Conservation (phyloP, 1,140 invertebrate genomes). For the Telenomus remus region DNA sequence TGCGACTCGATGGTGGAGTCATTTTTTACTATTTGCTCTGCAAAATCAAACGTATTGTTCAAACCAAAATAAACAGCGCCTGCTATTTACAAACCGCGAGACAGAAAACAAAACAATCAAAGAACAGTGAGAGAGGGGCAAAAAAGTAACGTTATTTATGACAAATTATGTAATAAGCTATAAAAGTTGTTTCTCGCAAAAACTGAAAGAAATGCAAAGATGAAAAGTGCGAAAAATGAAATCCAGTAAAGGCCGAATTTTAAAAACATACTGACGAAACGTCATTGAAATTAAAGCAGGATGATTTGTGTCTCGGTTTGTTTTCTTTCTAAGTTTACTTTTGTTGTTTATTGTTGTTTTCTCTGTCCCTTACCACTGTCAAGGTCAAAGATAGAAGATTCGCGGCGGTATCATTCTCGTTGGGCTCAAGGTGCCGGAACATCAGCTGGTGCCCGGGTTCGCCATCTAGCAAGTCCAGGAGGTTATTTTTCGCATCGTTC, state of each 20-base stretch:
- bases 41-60: constrained; percentile 2
- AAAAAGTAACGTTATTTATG: too few species aligned
- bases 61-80: constrained; percentile 2
- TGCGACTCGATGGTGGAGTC: constrained; percentile 65
- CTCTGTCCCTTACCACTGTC: constrained; percentile 39
- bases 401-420: constrained; percentile 35
- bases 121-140: too few species aligned
- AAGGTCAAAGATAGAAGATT: constrained; percentile 43
- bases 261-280: too few species aligned
- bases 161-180: too few species aligned
- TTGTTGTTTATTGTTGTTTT: not conserved
- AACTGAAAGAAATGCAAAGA: too few species aligned
- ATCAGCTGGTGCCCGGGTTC: constrained; percentile 52
- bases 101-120: not conserved
- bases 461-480: constrained; percentile 30
- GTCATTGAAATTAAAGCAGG: too few species aligned
- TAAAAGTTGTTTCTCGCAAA: too few species aligned
- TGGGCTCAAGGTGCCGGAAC: constrained; percentile 3
- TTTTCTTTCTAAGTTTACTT: too few species aligned
- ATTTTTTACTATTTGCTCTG: constrained; percentile 55
- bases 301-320: too few species aligned
- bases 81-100: not conserved
- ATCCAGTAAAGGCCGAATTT: too few species aligned
- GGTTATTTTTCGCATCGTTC: constrained; percentile 36
- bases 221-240: too few species aligned